Percentiles rank a stretch among this genome's conserved stretches.
Conservation (phyloP, 2,888 invertebrate species). For the Himalopsyche japonica region DNA sequence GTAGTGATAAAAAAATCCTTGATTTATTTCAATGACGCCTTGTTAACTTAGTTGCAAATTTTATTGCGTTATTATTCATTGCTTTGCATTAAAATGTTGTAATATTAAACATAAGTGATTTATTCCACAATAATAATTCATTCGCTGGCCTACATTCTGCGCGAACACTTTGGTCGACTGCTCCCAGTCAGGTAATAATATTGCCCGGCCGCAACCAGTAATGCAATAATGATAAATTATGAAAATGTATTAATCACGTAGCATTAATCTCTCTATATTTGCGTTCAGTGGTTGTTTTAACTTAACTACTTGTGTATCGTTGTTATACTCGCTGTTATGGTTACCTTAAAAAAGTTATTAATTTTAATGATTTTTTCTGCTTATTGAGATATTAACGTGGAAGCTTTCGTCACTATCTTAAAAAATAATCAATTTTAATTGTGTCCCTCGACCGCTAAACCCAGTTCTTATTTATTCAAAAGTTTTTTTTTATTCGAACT, state of each 20-base stretch:
- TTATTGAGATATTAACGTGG: background rate
- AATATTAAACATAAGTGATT: background rate
- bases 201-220: background rate
- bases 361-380: background rate
- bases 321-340: background rate
- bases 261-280: conserved; percentile 8
- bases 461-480: background rate
- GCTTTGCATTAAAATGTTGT: background rate
- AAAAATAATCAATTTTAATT: background rate
- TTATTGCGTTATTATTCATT: background rate
- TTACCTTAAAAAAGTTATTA: background rate
- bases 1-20: background rate
- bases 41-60: background rate
- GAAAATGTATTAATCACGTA: conserved; percentile 34
- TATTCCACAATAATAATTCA: background rate
- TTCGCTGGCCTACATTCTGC: background rate
- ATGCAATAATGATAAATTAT: conserved; percentile 29
- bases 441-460: background rate
- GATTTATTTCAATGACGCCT: background rate
- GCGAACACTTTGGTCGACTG: conserved; percentile 10
- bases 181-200: background rate
- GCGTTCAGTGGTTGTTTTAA: background rate
- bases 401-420: background rate
- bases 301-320: background rate
- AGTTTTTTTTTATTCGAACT: background rate